phyloP scores from a whole-genome alignment of 2,113 vertebrate genomes.

The Cnemophilus loriae region DNA sequence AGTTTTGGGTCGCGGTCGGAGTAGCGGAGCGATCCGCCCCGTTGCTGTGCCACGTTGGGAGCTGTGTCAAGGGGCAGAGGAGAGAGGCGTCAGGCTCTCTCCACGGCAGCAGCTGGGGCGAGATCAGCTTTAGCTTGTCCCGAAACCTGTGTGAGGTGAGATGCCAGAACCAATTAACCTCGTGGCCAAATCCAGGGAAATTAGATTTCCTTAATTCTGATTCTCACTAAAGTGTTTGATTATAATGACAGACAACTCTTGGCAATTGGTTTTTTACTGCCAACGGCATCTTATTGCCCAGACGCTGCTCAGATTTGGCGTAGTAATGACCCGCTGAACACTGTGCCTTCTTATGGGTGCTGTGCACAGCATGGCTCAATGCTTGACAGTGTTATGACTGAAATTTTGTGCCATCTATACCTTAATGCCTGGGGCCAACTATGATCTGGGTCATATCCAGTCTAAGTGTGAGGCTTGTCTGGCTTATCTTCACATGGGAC shows the following conservation, averaged over 20 bases:
- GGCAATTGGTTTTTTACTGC: not conserved
- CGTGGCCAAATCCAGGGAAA: not conserved
- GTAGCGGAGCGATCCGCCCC: accelerated
- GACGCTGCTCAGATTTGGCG: not conserved
- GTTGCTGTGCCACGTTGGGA: not conserved
- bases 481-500: not conserved
- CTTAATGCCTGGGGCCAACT: not conserved
- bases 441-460: not conserved
- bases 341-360: not conserved
- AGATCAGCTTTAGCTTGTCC: not conserved
- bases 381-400: not conserved
- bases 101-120: not conserved
- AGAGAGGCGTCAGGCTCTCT: not conserved
- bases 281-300: accelerated
- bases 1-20: not conserved
- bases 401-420: not conserved
- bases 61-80: not conserved
- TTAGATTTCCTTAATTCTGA: not conserved
- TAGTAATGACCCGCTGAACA: not conserved
- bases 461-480: not conserved
- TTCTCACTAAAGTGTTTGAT: not conserved
- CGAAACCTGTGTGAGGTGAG: not conserved
- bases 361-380: not conserved
- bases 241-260: not conserved
- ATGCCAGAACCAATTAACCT: not conserved